Percentiles rank a stretch among this genome's conserved stretches.
Evolutionary conservation across 2,888 invertebrate genomes (phyloP).

Genomic region (Acanthosepion lycidas): DNA sequence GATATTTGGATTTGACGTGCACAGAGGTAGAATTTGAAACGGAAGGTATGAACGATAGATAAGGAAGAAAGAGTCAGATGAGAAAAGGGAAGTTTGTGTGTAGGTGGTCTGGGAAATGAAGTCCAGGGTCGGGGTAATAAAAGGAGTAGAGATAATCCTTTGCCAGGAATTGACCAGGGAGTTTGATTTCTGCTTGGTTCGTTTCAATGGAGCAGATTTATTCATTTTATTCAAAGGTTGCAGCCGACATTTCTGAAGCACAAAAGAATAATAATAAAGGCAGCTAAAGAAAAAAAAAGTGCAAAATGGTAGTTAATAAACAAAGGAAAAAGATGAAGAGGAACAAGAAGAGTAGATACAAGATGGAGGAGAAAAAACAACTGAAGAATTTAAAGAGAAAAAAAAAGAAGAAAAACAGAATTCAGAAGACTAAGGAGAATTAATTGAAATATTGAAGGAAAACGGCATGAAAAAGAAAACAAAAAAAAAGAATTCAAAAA

Average conservation of each 20-base stretch:
- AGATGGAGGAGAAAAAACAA: no score
- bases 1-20: neutral
- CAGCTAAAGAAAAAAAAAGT: no score
- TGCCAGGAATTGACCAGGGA: neutral
- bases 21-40: neutral
- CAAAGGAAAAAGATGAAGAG: no score
- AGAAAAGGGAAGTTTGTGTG: neutral
- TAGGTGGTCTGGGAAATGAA: neutral
- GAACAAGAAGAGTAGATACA: no score
- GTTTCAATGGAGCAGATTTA: neutral
- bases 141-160: neutral
- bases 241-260: neutral
- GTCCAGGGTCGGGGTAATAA: neutral
- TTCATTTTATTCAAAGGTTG: slow-evolving; percentile 2
- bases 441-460: no score
- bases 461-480: no score
- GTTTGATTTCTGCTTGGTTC: neutral
- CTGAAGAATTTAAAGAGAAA: no score
- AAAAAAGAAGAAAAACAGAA: no score
- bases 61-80: neutral
- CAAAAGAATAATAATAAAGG: no score
- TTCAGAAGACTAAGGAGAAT: no score
- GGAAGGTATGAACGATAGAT: neutral
- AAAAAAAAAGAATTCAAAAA: no score
- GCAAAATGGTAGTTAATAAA: no score